A percentile compares a stretch with the other conserved stretches of the same genome.
Evolutionary conservation across 2,113 vertebrate genomes (phyloP).

Genomic region (Alces alces): DNA sequence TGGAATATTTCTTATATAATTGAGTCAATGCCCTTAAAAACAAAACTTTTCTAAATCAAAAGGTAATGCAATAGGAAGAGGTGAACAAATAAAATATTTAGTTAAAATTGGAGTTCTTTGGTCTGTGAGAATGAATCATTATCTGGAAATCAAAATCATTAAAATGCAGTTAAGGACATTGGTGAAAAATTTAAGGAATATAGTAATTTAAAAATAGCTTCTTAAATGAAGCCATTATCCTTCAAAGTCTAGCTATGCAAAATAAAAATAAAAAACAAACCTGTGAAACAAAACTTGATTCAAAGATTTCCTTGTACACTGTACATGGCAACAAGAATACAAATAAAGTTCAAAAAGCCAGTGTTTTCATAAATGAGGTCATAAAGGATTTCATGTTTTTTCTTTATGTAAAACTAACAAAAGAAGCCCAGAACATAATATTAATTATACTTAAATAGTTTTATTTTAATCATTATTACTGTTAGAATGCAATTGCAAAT

Average conservation of each 20-base stretch:
- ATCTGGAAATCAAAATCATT: conserved; percentile 26
- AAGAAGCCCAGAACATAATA: conserved; percentile 47
- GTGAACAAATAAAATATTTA: neutral
- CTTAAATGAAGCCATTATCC: conserved; percentile 1
- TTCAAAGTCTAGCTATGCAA: neutral
- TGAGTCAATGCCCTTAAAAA: neutral
- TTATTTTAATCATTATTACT: conserved; percentile 62
- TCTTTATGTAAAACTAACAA: conserved; percentile 44
- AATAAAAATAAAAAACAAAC: neutral
- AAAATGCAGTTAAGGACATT: neutral
- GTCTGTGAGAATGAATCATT: neutral
- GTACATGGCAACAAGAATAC: neutral
- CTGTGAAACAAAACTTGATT: neutral
- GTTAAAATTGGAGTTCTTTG: neutral
- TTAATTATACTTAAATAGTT: conserved; percentile 61
- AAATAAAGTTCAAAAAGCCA: neutral
- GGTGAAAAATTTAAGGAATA: neutral
- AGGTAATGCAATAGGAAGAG: neutral
- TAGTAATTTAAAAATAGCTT: neutral
- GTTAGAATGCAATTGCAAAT: conserved; percentile 58
- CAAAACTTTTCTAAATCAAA: neutral
- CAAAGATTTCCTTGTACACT: neutral
- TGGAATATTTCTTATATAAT: neutral
- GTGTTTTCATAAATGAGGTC: conserved; percentile 44
- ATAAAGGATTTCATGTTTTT: conserved; percentile 10